Percentiles rank a stretch among this genome's conserved stretches.
Conservation (phyloP, 2,113 vertebrate genomes). For the Cranoglanis bouderius region DNA sequence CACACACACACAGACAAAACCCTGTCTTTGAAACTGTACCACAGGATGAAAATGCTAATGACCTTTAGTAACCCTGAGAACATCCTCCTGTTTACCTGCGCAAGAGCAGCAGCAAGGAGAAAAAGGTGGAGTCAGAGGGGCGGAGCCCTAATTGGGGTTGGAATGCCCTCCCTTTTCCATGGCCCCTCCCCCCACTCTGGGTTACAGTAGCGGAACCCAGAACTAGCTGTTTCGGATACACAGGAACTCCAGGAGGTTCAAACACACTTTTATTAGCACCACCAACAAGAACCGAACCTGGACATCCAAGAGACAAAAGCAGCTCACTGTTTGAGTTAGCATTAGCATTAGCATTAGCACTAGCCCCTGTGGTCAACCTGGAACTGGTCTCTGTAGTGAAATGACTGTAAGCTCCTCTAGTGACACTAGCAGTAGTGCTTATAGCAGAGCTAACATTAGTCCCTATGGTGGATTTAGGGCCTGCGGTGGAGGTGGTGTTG, state of each 20-base stretch:
- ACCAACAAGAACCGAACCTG: background rate
- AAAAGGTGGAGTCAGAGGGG: conserved; percentile 45
- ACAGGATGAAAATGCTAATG: background rate
- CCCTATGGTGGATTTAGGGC: background rate
- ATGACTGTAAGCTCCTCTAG: background rate
- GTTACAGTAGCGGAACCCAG: background rate
- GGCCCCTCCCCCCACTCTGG: background rate
- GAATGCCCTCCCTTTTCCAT: background rate
- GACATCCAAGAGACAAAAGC: background rate
- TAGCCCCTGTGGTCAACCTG: background rate
- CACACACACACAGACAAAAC: background rate
- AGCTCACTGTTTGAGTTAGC: background rate
- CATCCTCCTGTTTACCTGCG: conserved; percentile 41
- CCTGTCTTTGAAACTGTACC: background rate
- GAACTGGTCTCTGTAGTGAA: background rate
- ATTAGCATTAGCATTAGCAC: background rate
- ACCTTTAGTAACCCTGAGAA: conserved; percentile 11
- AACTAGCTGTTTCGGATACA: background rate
- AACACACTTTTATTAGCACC: background rate
- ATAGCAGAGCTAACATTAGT: background rate
- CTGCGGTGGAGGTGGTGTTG: background rate
- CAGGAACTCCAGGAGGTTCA: background rate
- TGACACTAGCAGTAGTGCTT: background rate
- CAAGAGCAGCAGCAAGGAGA: conserved; percentile 48
- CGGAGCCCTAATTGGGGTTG: background rate